These are phyloP conservation scores for Chiloscyllium punctatum DNA, from an alignment of 2,797 vertebrate species.

Conservation along the genomic window DNA sequence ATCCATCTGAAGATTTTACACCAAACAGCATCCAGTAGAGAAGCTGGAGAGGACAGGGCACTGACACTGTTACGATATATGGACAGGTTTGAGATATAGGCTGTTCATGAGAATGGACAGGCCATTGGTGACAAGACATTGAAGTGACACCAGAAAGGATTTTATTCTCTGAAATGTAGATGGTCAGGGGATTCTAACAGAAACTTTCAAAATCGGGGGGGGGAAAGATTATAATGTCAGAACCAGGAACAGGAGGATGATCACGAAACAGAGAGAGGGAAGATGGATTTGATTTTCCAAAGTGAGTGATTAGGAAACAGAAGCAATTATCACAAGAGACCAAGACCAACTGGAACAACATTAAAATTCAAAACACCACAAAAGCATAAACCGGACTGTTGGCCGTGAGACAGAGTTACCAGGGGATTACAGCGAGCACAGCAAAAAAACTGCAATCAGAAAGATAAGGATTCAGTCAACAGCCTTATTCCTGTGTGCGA, in stretches of 20 bases:
- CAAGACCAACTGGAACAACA: neutral
- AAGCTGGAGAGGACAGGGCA: neutral
- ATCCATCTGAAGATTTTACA: neutral
- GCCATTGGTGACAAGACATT: no score
- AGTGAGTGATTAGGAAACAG: neutral
- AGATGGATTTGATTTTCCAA: neutral
- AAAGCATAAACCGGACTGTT: neutral
- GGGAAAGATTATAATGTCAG: neutral
- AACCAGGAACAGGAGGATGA: no score
- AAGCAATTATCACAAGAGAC: neutral
- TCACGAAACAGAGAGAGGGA: neutral
- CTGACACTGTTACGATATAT: no score
- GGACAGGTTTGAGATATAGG: neutral
- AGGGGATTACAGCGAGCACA: neutral
- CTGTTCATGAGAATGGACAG: neutral
- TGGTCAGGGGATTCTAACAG: fast-evolving
- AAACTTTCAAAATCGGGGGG: neutral
- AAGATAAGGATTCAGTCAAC: neutral
- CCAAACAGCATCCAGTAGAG: neutral
- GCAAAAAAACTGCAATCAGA: neutral
- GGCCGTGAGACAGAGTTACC: neutral
- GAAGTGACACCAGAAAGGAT: neutral
- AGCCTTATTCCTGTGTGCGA: neutral
- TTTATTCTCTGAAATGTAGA: neutral
- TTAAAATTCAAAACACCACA: neutral